Evolutionary conservation across 2,797 vertebrate genomes (phyloP), one percentile per base, ranked within the genome.

Genomic region (Cichlasoma orientale): DNA sequence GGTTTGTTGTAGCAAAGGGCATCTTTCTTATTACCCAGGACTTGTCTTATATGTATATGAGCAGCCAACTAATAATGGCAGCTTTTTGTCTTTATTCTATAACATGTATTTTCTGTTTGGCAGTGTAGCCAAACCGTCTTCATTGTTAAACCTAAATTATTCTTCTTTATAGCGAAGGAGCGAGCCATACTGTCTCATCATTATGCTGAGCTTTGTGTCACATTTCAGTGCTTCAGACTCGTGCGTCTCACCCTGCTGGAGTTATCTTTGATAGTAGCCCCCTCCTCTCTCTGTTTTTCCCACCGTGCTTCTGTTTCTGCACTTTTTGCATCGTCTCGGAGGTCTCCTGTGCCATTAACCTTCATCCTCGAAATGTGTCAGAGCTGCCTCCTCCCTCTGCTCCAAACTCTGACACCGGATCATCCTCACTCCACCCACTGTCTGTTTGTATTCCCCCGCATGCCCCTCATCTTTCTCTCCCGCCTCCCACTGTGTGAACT

Each of bases 341-440:
- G 89, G 88, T 92, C 89, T 75, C 80, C 59, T 29, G 61, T 52
- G 61, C 74, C 79, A 87, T 91, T 93, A 92, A 92, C 93, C 90
- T 91, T 89, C 84, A 82, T 89, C 88, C 54, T 78, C 79, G 88
- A 88, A 71, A 86, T 53, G 73, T 91, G 90, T 89, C 88, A 54
- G 56, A 27, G 73, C 86, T 21, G 63, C 87, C 80, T 91, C 90
- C 82, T 82, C 84, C 38, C 38, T 47, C 47, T 7, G 3, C 84
- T 85, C 79, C 25, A 29, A 75, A 57, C 80, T 71, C 84, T 82
- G 74, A 89, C 86, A 80, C 83, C 14, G 54, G 68, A 74, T 92
- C 84, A 80, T 80, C 70, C 68, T 75, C 84, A 3, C 79, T 81
- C 83, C 82, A 58, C 84, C 86, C 78, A 50, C 82, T 79, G 86